A percentile compares a stretch with the other conserved stretches of the same genome.
These are phyloP conservation scores for Drosophila monieri DNA, from an alignment of 2,888 invertebrate species.

Conservation along the genomic window DNA sequence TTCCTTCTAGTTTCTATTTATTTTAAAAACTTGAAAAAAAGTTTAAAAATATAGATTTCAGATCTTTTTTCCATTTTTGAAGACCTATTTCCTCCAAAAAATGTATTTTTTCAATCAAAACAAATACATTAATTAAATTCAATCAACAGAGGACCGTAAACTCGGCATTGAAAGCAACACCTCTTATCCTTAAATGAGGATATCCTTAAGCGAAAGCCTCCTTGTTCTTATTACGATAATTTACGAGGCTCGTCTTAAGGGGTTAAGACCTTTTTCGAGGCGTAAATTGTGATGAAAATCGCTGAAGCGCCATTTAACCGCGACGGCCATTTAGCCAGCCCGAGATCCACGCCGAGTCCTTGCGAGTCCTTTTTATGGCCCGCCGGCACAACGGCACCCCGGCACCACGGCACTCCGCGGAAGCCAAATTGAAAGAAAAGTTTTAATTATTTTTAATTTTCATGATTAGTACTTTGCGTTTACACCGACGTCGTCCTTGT, in stretches of 20 bases:
- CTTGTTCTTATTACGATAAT: slow-evolving; percentile 55
- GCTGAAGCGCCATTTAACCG: slow-evolving; percentile 79
- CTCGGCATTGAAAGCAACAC: background rate
- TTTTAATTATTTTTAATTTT: slow-evolving; percentile 83
- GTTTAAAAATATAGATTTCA: too few species aligned
- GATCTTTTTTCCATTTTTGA: too few species aligned
- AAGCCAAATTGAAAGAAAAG: slow-evolving; percentile 74
- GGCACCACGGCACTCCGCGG: slow-evolving; percentile 60
- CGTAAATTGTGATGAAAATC: slow-evolving; percentile 79
- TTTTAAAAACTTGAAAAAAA: too few species aligned
- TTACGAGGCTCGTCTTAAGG: slow-evolving; percentile 49
- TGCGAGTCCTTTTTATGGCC: slow-evolving; percentile 20
- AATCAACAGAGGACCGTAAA: slow-evolving; percentile 21
- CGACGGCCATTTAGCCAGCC: slow-evolving; percentile 71
- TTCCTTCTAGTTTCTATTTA: too few species aligned
- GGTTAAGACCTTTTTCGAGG: slow-evolving; percentile 56
- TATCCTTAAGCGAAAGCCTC: background rate
- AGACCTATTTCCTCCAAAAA: too few species aligned
- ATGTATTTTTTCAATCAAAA: background rate
- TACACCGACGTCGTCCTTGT: slow-evolving; percentile 56
- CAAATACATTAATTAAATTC: slow-evolving; percentile 27
- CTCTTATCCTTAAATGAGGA: slow-evolving; percentile 4
- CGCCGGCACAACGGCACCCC: slow-evolving; percentile 29
- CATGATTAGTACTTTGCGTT: slow-evolving; percentile 81
- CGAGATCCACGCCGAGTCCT: background rate